Evolutionary conservation across 2,888 invertebrate genomes (phyloP), one percentile per base, ranked within the genome.

Genomic region (Trissolcus brochymenae): DNA sequence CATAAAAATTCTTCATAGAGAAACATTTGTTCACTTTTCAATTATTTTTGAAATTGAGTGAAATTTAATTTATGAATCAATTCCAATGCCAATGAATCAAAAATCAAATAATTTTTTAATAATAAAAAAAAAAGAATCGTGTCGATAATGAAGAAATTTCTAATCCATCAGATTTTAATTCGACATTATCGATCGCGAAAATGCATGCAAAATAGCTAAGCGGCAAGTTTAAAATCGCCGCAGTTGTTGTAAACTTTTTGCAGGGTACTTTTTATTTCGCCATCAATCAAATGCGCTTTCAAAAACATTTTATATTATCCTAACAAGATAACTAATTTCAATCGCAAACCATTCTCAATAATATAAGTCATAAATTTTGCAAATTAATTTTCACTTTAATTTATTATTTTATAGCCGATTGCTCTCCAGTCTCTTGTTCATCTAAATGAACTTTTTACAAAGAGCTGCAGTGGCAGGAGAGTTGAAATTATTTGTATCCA

Each of bases 81-180:
- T 25, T 25, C 6, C 6, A 25, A 4, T 2, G 2, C 2, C 19
- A 19, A 19, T 19, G 2, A 25, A 4, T 25, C 0, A 25, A 6
- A 25, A 6, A 25, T 6, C 4, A 4, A 25, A 25, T 4, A 25
- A 25, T 6, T 25, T 25, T 25, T 25, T 25, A 25, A 25, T 4
- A 4, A n/a, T 4, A 25, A 25, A 25, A 6, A 4, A 25, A 25
- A 25, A 25, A 6, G 25, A 25, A 25, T 25, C 0, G 11, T 11
- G 49, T 57, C 56, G 66, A 50, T 56, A 57, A 66, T 61, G 51
- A 21, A 61, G 61, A 51, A 51, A 61, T 61, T 61, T 9, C 7
- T 19, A 35, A 19, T 21, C 19, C n/a, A 61, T 51, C 13, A 17
- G 17, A 51, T 21, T 43, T 60, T 29, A 35, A 29, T 60, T 6